Evolutionary conservation across 2,113 vertebrate species (phyloP).

Genomic region (Benitochromis conjunctus): DNA sequence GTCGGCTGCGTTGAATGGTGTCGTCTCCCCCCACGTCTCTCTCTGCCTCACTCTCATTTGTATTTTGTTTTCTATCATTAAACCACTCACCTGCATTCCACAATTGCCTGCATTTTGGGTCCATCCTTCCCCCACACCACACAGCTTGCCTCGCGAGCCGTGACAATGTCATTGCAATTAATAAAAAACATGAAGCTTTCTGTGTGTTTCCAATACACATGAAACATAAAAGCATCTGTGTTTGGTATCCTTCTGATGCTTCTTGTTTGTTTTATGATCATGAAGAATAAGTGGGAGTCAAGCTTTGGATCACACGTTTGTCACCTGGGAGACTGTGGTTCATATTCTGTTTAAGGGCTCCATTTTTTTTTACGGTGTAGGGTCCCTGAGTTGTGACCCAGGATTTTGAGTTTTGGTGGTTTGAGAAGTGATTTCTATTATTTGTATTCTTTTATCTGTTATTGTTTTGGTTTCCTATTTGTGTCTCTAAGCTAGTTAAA

Average conservation of each 20-base stretch:
- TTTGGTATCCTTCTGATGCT: background rate
- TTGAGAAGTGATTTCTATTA: background rate
- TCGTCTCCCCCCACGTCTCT: too few relatives aligned
- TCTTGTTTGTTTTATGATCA: background rate
- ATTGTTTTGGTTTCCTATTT: background rate
- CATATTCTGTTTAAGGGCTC: background rate
- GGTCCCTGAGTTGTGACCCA: background rate
- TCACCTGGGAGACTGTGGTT: background rate
- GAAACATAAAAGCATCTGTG: background rate
- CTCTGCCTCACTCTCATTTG: too few relatives aligned
- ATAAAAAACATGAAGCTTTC: background rate
- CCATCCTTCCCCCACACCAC: too few relatives aligned
- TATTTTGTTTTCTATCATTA: too few relatives aligned
- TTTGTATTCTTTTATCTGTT: background rate
- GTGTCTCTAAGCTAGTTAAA: background rate
- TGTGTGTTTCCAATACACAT: background rate
- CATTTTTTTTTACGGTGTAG: background rate
- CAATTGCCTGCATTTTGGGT: too few relatives aligned
- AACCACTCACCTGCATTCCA: too few relatives aligned
- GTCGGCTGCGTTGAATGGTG: too few relatives aligned
- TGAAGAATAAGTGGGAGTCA: background rate
- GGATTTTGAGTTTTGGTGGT: background rate
- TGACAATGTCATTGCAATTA: background rate
- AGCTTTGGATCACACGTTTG: background rate
- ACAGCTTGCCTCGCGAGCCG: too few relatives aligned